A percentile compares a stretch with the other conserved stretches of the same genome.
Evolutionary conservation across 2,113 vertebrate species (phyloP).

Genomic region (Turdus rufiventris): DNA sequence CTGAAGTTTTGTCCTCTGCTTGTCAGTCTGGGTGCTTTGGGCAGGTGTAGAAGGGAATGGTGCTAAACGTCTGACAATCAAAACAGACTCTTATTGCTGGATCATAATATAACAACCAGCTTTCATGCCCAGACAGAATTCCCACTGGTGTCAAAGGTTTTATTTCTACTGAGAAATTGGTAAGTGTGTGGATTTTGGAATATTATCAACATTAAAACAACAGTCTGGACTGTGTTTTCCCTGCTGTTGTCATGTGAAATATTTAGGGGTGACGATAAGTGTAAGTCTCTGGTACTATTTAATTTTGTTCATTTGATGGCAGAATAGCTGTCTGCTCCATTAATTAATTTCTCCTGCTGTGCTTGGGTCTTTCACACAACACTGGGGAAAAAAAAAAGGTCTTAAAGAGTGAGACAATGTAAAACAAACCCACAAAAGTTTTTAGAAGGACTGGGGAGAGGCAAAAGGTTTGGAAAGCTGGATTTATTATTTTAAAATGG

Average conservation of each 20-base stretch:
- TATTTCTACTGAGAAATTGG: conserved; percentile 41
- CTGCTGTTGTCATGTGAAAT: conserved; percentile 36
- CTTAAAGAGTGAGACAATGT: not conserved
- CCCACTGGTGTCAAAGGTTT: conserved; percentile 28
- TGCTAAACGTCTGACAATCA: not conserved
- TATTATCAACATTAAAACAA: conserved; percentile 52
- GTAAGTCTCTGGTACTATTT: conserved; percentile 22
- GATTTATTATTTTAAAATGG: not conserved
- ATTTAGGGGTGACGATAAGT: conserved; percentile 14
- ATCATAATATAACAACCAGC: not conserved
- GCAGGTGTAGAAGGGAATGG: not conserved
- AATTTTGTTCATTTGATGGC: conserved; percentile 52
- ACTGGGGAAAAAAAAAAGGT: not conserved
- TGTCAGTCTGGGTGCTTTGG: not conserved
- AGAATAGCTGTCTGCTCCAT: conserved; percentile 4
- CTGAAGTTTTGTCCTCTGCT: not conserved
- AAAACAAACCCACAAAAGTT: not conserved
- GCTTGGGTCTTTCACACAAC: not conserved
- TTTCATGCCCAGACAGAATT: conserved; percentile 14
- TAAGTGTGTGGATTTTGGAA: conserved; percentile 17
- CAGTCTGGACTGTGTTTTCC: conserved; percentile 48
- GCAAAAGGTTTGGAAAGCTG: not conserved
- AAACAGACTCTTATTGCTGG: not conserved
- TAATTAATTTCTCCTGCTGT: conserved; percentile 53
- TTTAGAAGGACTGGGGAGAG: not conserved